Base-by-base conservation (phyloP, 1,140 invertebrate species). In the Hyles euphorbiae region DNA sequence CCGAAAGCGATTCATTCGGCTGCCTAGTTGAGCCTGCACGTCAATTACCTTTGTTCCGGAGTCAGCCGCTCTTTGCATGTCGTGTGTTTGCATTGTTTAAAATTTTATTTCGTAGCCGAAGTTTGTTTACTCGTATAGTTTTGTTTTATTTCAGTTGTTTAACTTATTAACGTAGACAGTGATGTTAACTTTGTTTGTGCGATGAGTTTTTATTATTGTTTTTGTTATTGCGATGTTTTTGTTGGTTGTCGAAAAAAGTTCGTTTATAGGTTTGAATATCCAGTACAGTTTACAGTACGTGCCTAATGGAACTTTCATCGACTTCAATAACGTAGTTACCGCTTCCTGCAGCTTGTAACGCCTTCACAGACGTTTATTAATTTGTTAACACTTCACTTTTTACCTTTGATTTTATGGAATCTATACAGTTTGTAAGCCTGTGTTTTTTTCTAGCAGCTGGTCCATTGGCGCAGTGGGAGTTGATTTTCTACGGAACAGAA, bases 401-500 rank as follows among this genome's bases (percentile, higher is more conserved):
- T 22, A 22, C 22, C 2, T 22, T 22, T 22, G 22, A 22, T 22
- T 22, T 22, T 22, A 1, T 22, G 22, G 1, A 22, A 22, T 22
- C 22, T 22, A 1, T 22, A 22, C 22, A 22, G 22, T 22, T 22
- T 22, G 22, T 22, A 22, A 22, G 22, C 22, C 22, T 22, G 22
- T 22, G 22, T 10, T 32, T 48, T 56, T 11, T 60, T 58, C 61
- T 60, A 56, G 3, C 71, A 86, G 82, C 86, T 78, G 91, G 89
- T 34, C 89, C 91, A 56, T 77, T 92, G 53, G 89, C 90, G 10
- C 90, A 94, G 77, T 95, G 94, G 94, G 91, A 93, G 71, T 82
- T 96, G 65, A 92, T 95, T 67, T 91, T 95, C 81, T 95, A 96
- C 78, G 95, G 95, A 33, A 96, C 95, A 8, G 91, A 93, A 60